Percentiles rank a stretch among this genome's conserved stretches.
phyloP scores from a whole-genome alignment of 53 echinoderm and acorn worm species.

The Zoroaster sp. region DNA sequence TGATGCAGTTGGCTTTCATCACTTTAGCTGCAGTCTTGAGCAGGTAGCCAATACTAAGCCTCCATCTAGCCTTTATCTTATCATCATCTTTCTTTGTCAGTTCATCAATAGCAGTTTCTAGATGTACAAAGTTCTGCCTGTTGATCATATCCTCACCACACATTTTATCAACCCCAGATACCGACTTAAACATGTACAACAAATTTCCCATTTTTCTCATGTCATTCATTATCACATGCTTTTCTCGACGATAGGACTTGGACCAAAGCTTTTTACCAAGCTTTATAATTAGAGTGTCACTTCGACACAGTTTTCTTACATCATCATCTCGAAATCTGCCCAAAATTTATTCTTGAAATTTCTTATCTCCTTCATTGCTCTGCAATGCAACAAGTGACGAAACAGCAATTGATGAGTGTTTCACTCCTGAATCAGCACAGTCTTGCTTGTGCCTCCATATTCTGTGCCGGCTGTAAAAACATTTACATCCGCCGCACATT shows the following conservation, averaged over 20 bases:
- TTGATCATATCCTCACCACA: constrained; percentile 16
- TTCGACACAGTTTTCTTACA: not conserved
- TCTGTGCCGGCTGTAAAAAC: not conserved
- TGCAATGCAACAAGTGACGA: not conserved
- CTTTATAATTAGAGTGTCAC: not conserved
- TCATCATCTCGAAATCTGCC: not conserved
- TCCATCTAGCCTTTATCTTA: not conserved
- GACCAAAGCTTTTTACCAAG: not conserved
- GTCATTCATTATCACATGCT: not conserved
- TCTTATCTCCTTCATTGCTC: not conserved
- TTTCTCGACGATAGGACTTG: not conserved
- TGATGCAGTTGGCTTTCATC: constrained; percentile 23
- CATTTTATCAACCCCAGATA: not conserved
- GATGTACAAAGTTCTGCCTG: not conserved
- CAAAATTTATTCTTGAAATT: not conserved
- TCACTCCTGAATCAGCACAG: not conserved
- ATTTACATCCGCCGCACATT: not conserved
- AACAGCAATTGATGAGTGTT: not conserved
- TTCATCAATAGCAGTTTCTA: not conserved
- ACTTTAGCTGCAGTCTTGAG: constrained; percentile 12
- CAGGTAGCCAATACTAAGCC: constrained; percentile 25
- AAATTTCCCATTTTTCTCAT: not conserved
- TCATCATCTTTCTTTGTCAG: not conserved
- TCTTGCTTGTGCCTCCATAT: constrained; percentile 13
- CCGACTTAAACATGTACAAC: not conserved